Conservation (phyloP, 2,113 vertebrate species). For the Phrynosoma blainvillii region DNA sequence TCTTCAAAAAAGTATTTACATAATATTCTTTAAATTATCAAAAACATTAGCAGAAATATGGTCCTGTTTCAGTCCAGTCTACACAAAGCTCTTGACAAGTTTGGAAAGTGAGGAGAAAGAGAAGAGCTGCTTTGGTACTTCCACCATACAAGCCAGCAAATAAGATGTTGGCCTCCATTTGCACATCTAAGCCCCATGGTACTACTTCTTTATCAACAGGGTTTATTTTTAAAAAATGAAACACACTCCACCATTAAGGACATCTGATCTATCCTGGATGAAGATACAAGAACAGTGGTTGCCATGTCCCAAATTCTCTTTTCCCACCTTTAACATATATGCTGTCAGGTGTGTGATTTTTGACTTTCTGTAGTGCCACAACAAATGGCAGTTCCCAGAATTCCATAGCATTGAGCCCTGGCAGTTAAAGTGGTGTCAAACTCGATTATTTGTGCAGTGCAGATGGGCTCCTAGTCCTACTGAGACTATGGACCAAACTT, state of each 20-base stretch:
- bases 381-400: no score
- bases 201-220: no score
- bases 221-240: no score
- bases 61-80: neutral
- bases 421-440: no score
- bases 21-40: fast-evolving
- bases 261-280: no score
- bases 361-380: neutral
- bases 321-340: neutral
- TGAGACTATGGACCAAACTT: no score
- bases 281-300: no score
- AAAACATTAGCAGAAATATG: neutral
- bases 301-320: neutral
- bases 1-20: neutral
- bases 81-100: neutral
- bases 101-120: neutral
- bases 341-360: neutral
- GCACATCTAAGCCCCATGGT: neutral
- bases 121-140: neutral
- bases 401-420: no score
- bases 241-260: no score
- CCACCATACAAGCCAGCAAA: neutral
- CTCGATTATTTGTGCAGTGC: no score
- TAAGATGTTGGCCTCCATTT: neutral
- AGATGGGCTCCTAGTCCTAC: no score